Conservation (phyloP, 2,113 vertebrate species). For the Syrmaticus mikado region DNA sequence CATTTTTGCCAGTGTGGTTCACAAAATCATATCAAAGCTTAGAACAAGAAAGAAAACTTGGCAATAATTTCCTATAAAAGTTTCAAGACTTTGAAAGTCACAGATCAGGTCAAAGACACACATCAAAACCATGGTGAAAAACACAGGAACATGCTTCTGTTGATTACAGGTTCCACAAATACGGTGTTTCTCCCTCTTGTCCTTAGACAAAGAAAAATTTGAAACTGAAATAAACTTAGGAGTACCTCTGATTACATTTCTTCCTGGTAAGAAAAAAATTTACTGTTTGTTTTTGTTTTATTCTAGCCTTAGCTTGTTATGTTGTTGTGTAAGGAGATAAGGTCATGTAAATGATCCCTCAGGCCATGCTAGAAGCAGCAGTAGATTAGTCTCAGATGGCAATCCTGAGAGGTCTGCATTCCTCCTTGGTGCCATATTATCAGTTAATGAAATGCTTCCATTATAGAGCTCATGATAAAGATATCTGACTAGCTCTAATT, state of each 20-base stretch:
- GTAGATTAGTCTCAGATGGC: background rate
- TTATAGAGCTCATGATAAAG: background rate
- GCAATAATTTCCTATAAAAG: background rate
- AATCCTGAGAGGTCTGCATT: background rate
- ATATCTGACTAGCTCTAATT: background rate
- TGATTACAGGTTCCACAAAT: background rate
- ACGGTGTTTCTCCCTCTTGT: background rate
- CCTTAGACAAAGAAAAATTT: background rate
- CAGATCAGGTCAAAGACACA: background rate
- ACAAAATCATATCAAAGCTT: background rate
- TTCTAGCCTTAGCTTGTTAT: background rate
- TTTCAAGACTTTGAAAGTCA: background rate
- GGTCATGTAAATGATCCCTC: background rate
- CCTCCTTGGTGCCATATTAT: background rate
- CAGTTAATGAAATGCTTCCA: background rate
- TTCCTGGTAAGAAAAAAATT: background rate
- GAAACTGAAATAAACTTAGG: background rate
- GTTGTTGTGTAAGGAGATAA: background rate
- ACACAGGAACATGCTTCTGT: background rate
- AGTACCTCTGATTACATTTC: background rate
- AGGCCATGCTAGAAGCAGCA: background rate
- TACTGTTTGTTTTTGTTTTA: background rate
- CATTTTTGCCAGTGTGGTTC: background rate
- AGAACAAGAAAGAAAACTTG: background rate
- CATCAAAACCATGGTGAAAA: background rate